These are phyloP conservation scores for Steinernema scapterisci DNA, from an alignment of 2,888 invertebrate genomes.

Conservation along the genomic window DNA sequence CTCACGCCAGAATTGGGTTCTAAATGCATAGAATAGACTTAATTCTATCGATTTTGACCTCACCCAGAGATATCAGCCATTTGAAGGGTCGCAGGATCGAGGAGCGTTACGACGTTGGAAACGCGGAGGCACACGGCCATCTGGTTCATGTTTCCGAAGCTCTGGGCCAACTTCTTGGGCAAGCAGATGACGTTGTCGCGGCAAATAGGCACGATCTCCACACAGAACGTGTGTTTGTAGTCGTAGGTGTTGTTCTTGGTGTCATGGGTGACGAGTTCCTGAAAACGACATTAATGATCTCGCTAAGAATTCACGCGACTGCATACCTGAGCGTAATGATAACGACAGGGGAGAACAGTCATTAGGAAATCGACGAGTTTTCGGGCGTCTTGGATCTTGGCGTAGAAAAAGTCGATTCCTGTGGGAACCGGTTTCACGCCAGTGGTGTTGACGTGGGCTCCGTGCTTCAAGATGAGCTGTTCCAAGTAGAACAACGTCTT, in stretches of 20 bases:
- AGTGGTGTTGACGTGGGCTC: constrained; percentile 82
- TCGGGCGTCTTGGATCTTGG: constrained; percentile 78
- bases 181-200: constrained; percentile 72
- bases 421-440: constrained; percentile 62
- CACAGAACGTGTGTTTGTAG: constrained; percentile 86
- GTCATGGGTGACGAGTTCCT: constrained; percentile 77
- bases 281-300: background rate
- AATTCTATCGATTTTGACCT: background rate
- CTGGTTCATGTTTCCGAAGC: constrained; percentile 69
- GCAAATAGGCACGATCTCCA: constrained; percentile 93
- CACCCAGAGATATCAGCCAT: constrained; percentile 59
- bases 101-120: constrained; percentile 85
- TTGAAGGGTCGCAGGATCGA: constrained; percentile 77
- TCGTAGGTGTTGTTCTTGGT: constrained; percentile 93
- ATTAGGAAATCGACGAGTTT: constrained; percentile 93
- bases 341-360: constrained; percentile 81
- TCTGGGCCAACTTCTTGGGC: constrained; percentile 61
- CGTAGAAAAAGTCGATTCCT: constrained; percentile 92
- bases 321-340: constrained; percentile 81
- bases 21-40: constrained; percentile 25
- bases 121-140: constrained; percentile 87
- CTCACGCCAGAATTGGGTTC: constrained; percentile 80
- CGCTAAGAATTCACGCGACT: background rate
- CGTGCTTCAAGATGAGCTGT: constrained; percentile 92
- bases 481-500: constrained; percentile 97